Evolutionary conservation across 2,797 vertebrate species (phyloP).

Genomic region (Garrulus glandarius): DNA sequence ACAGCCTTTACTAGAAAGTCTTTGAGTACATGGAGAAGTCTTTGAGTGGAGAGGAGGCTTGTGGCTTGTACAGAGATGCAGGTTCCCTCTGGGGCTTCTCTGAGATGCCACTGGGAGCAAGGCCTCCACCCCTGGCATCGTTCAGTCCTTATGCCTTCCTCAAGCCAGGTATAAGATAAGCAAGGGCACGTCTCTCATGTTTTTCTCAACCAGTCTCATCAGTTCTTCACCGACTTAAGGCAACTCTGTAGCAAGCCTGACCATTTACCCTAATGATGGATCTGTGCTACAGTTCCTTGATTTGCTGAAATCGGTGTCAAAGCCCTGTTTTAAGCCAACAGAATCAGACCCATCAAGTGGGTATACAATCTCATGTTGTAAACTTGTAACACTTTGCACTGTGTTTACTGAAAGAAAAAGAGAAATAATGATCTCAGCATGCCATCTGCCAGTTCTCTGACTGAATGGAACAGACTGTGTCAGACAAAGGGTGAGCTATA

Average conservation of each 20-base stretch:
- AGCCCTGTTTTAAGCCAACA: background rate
- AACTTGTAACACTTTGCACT: background rate
- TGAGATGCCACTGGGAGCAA: background rate
- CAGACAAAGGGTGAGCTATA: background rate
- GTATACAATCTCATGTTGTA: background rate
- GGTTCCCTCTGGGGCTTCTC: background rate
- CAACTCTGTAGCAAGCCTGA: background rate
- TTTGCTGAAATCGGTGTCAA: background rate
- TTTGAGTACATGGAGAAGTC: background rate
- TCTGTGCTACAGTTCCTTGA: background rate
- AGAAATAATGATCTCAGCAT: constrained; percentile 3
- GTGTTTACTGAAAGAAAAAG: background rate
- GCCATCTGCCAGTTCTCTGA: constrained; percentile 8
- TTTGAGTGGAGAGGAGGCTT: background rate
- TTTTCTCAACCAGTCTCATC: background rate
- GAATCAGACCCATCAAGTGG: background rate
- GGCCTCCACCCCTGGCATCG: background rate
- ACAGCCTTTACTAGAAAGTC: background rate
- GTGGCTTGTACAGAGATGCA: background rate
- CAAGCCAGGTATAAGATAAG: background rate
- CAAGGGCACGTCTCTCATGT: background rate
- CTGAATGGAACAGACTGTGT: constrained; percentile 3
- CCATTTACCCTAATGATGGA: background rate
- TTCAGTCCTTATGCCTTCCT: background rate
- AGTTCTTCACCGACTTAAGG: background rate